phyloP scores from a whole-genome alignment of 2,113 vertebrate species.

The Ceyx margarethae region DNA sequence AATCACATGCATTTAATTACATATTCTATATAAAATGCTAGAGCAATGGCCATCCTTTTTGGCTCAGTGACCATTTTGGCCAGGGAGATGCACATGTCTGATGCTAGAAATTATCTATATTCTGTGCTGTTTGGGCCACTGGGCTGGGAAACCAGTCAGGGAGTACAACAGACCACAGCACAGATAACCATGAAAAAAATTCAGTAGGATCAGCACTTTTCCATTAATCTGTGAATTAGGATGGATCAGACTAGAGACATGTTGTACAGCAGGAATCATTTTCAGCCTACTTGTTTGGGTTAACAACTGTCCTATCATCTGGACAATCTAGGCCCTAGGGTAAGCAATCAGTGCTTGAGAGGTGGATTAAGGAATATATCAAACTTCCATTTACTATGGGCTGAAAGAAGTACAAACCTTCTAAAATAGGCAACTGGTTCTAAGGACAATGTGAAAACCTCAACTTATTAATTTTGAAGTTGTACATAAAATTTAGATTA shows the following conservation, averaged over 20 bases:
- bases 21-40: not conserved
- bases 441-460: not conserved
- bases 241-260: not conserved
- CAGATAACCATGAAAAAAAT: not conserved
- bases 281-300: not conserved
- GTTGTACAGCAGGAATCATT: fast-evolving
- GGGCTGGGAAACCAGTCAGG: not conserved
- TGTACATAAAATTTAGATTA: not conserved
- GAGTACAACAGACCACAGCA: not conserved
- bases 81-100: not conserved
- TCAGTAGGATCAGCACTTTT: not conserved
- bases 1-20: not conserved
- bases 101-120: not conserved
- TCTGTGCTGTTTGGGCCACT: not conserved
- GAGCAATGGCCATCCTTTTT: not conserved
- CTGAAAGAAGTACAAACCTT: not conserved
- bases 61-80: not conserved
- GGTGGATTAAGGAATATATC: not conserved
- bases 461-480: not conserved
- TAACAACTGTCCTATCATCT: not conserved
- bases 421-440: not conserved
- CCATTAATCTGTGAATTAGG: not conserved
- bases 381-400: not conserved
- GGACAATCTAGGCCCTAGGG: not conserved
- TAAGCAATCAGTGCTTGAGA: not conserved